A percentile compares a stretch with the other conserved stretches of the same genome.
phyloP scores from a whole-genome alignment of 2,888 invertebrate genomes.

The Amiota communis region DNA sequence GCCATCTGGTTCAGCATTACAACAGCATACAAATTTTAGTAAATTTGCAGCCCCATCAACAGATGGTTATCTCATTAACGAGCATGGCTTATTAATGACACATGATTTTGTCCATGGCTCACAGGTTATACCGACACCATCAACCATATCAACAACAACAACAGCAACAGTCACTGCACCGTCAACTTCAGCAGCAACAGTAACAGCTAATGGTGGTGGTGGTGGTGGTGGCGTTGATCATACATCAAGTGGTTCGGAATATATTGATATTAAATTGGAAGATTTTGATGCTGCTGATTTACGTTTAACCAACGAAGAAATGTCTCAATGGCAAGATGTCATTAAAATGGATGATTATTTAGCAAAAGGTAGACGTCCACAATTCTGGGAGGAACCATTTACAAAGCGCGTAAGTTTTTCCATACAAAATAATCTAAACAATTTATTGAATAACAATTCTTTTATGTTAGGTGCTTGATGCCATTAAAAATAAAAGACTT shows the following conservation, averaged over 20 bases:
- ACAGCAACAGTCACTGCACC: conserved; percentile 52
- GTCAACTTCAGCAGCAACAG: conserved; percentile 49
- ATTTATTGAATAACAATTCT: neutral
- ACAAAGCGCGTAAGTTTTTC: conserved; percentile 78
- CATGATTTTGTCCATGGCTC: conserved; percentile 61
- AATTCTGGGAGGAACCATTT: conserved; percentile 94
- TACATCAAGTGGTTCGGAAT: conserved; percentile 48
- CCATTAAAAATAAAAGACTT: conserved; percentile 89
- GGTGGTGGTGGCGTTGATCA: conserved; percentile 34
- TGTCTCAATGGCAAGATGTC: conserved; percentile 77
- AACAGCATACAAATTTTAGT: conserved; percentile 54
- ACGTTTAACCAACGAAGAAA: conserved; percentile 67
- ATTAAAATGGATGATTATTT: conserved; percentile 90
- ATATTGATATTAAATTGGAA: conserved; percentile 63
- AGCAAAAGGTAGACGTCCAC: conserved; percentile 88
- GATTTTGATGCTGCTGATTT: conserved; percentile 67
- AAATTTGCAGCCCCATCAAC: conserved; percentile 50
- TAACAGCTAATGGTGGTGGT: conserved; percentile 39
- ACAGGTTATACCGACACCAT: conserved; percentile 42
- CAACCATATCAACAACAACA: neutral
- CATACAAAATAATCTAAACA: no score
- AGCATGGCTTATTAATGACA: conserved; percentile 67
- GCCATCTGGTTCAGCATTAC: conserved; percentile 31
- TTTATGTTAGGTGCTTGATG: conserved; percentile 87
- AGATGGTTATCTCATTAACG: conserved; percentile 64